Evolutionary conservation across 2,113 vertebrate genomes (phyloP), one percentile per base, ranked within the genome.

Genomic region (Cebidichthys violaceus): DNA sequence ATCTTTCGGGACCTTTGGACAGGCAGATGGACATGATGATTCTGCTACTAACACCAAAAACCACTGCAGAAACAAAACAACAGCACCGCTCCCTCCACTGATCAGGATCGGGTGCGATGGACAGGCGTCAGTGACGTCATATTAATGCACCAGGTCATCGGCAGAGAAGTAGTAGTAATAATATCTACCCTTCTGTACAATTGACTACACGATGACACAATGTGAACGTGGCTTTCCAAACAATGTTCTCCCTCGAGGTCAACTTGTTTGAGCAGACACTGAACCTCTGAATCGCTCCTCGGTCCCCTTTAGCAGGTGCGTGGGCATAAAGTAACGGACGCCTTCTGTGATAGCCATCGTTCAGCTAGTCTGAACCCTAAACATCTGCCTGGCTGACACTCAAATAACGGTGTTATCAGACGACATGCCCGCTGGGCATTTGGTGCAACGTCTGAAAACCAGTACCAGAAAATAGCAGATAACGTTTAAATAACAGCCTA

Each of bases 301-400:
- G 61, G 18, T 18, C 11, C 11, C 22, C 45, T 74, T 79, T 33
- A 7, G 62, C 73, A 73, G 54, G 72, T 81, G 65, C 52, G 59
- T 72, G 77, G 24, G 24, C n/a, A 37, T 17, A 59, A 75, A 35
- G 64, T 31, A 31, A n/a, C 27, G 4, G 13, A 31, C 13, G 18
- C 3, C 15, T 68, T 35, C n/a, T 43, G 0, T 7, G 55, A 20
- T 62, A 37, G 22, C 39, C 1, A 61, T 55, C 65, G 67, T 14
- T 74, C 37, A 55, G 57, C 27, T 27, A 17, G 9, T 20, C 9
- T 50, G 20, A 52, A 79, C 4, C 17, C 37, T 18, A 39, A 41
- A 24, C 11, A 55, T 10, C 4, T 41, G 27, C 18, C n/a, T 20
- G 18, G 11, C 27, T 47, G 29, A 75, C 10, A 60, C 33, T 50